Conservation (phyloP, 2,113 vertebrate genomes). For the Choloepus hoffmanni region DNA sequence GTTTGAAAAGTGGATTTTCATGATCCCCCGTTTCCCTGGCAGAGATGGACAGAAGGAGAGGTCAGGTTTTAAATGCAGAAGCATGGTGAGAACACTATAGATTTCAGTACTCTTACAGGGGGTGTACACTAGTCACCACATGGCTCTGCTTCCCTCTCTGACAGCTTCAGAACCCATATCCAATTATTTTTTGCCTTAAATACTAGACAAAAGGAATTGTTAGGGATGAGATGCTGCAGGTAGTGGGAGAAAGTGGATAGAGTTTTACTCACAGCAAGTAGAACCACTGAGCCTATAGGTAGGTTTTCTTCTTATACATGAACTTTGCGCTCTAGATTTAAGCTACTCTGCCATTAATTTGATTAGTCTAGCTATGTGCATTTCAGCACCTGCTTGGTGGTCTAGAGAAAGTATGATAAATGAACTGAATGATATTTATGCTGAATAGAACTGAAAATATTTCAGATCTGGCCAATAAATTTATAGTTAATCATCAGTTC, state of each 20-base stretch:
- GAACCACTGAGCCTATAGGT: neutral
- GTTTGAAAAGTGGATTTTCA: slow-evolving; percentile 13
- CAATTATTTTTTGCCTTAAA: slow-evolving; percentile 55
- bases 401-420: neutral
- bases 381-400: neutral
- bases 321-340: neutral
- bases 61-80: neutral
- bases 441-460: neutral
- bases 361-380: neutral
- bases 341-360: neutral
- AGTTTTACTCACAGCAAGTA: neutral
- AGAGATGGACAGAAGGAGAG: neutral
- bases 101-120: neutral
- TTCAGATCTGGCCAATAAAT: neutral
- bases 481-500: neutral
- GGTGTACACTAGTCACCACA: neutral
- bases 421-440: neutral
- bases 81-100: neutral
- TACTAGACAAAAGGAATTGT: neutral
- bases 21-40: neutral
- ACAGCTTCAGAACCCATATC: neutral
- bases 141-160: neutral
- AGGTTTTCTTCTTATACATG: neutral
- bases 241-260: neutral
- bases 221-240: neutral